Percentiles rank a stretch among this genome's conserved stretches.
Evolutionary conservation across 2,888 invertebrate species (phyloP).

Genomic region (Chironomus tentans): DNA sequence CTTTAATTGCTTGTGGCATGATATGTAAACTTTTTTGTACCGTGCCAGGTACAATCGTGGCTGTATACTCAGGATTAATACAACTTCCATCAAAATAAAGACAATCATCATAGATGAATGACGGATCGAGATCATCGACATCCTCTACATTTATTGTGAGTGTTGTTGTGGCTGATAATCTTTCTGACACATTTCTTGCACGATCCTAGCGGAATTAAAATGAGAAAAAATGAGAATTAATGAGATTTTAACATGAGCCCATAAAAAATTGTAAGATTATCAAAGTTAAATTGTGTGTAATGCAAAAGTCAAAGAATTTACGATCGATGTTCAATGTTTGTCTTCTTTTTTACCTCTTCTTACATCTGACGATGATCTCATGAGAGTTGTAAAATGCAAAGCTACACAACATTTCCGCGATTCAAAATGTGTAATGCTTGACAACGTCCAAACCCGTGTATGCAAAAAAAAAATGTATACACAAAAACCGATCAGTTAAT

Average conservation of each 20-base stretch:
- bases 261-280: not conserved
- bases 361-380: too few species aligned
- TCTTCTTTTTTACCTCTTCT: too few species aligned
- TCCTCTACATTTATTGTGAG: constrained; percentile 76
- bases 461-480: not conserved
- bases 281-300: not conserved
- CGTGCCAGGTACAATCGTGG: constrained; percentile 67
- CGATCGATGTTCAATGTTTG: not conserved
- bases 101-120: constrained; percentile 82
- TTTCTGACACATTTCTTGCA: constrained; percentile 64
- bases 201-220: constrained; percentile 57
- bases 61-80: constrained; percentile 77
- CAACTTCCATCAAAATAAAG: constrained; percentile 72
- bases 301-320: not conserved
- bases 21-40: constrained; percentile 74
- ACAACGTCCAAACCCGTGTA: not conserved
- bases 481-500: not conserved
- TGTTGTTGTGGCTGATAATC: constrained; percentile 77
- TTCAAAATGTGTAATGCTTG: not conserved
- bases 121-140: constrained; percentile 85
- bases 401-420: not conserved
- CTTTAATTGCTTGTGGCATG: constrained; percentile 79
- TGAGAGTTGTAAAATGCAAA: too few species aligned
- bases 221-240: not conserved
- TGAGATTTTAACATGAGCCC: too few species aligned